phyloP scores from a whole-genome alignment of 2,888 invertebrate genomes.

The Margaritifera margaritifera region DNA sequence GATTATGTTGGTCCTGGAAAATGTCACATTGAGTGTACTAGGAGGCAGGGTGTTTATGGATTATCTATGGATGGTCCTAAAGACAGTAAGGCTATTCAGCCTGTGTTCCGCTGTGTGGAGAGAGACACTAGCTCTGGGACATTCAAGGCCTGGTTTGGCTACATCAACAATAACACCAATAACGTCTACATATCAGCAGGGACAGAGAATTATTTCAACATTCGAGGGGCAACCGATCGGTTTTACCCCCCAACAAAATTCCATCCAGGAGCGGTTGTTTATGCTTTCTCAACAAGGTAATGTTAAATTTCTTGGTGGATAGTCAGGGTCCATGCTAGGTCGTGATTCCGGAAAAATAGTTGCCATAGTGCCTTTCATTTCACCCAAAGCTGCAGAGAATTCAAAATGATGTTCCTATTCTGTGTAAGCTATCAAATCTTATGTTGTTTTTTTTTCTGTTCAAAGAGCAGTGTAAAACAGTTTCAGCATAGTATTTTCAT shows the following conservation, averaged over 20 bases:
- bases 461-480: too few relatives aligned
- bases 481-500: too few relatives aligned
- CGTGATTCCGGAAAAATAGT: too few relatives aligned
- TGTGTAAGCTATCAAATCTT: too few relatives aligned
- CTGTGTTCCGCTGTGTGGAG: slow-evolving; percentile 43
- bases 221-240: neutral
- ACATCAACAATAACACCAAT: slow-evolving; percentile 48
- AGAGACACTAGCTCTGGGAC: slow-evolving; percentile 3
- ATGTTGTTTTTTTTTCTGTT: too few relatives aligned
- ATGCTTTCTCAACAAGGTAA: slow-evolving; percentile 39
- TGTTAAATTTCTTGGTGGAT: too few relatives aligned
- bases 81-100: slow-evolving; percentile 24
- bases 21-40: slow-evolving; percentile 51
- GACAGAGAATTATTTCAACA: slow-evolving; percentile 37
- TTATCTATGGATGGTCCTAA: slow-evolving; percentile 39
- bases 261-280: slow-evolving; percentile 31
- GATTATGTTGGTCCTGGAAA: slow-evolving; percentile 54
- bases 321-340: too few relatives aligned
- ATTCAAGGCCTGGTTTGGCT: slow-evolving; percentile 56
- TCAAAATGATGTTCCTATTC: too few relatives aligned
- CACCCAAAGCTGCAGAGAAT: too few relatives aligned
- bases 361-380: too few relatives aligned
- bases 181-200: slow-evolving; percentile 47
- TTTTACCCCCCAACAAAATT: slow-evolving; percentile 37
- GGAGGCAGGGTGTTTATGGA: slow-evolving; percentile 46